These are phyloP conservation scores for Sitta europaea DNA, from an alignment of 2,113 vertebrate species.

Conservation along the genomic window DNA sequence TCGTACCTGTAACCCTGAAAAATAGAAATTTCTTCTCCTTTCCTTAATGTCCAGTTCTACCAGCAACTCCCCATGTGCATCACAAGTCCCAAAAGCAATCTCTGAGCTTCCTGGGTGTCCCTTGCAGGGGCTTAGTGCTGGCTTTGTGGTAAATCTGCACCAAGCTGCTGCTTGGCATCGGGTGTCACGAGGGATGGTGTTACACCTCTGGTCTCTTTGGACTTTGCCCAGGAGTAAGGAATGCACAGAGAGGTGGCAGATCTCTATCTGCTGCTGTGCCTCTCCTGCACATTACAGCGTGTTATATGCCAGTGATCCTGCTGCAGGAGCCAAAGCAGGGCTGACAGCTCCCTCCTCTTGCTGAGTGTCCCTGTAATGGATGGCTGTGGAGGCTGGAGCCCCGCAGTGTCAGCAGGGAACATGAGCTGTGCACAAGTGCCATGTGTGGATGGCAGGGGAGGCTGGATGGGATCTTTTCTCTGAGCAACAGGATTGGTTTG, in stretches of 20 bases:
- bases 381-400: neutral
- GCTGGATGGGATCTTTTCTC: neutral
- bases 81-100: neutral
- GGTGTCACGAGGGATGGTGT: neutral
- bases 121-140: neutral
- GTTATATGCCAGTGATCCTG: neutral
- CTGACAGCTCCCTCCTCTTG: neutral
- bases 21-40: neutral
- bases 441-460: neutral
- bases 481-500: neutral
- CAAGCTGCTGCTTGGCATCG: neutral
- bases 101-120: neutral
- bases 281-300: neutral
- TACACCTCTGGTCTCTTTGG: neutral
- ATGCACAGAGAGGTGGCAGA: neutral
- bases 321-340: neutral
- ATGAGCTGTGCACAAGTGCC: neutral
- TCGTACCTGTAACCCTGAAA: neutral
- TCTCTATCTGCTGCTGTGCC: neutral
- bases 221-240: neutral
- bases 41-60: neutral
- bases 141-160: neutral
- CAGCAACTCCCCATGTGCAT: neutral
- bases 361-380: neutral
- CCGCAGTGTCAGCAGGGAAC: fast-evolving